These are phyloP conservation scores for Sandelia bainsii DNA, from an alignment of 2,797 vertebrate genomes.

Conservation along the genomic window DNA sequence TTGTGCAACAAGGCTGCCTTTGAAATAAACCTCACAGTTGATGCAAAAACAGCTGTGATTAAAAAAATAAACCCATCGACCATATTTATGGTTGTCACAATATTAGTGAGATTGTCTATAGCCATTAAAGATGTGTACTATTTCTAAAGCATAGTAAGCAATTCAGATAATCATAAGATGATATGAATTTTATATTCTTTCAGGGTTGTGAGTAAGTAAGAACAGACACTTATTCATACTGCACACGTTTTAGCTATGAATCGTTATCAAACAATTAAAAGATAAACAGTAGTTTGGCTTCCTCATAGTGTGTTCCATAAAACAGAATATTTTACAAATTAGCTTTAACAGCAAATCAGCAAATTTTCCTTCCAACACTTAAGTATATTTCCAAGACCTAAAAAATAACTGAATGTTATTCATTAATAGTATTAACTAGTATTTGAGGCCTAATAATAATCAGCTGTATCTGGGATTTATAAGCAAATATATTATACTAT, in stretches of 20 bases:
- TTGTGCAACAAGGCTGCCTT: background rate
- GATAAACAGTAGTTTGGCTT: background rate
- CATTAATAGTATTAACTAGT: background rate
- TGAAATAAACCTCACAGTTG: conserved; percentile 3
- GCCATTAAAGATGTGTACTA: background rate
- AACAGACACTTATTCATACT: background rate
- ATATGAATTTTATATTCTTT: background rate
- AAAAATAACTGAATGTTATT: background rate
- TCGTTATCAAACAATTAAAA: background rate
- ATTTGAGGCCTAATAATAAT: background rate
- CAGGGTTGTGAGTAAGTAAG: background rate
- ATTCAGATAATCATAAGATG: background rate
- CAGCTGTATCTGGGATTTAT: background rate
- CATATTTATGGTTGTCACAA: background rate
- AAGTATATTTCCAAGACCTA: too few relatives aligned
- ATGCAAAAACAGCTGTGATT: conserved; percentile 2
- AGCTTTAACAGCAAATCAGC: background rate
- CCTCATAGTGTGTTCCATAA: background rate
- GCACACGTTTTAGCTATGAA: background rate
- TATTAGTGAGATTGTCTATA: background rate
- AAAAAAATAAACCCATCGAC: background rate
- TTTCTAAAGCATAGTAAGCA: background rate
- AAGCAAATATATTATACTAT: background rate
- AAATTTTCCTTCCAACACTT: background rate
- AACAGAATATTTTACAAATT: background rate